A percentile compares a stretch with the other conserved stretches of the same genome.
Conservation (phyloP, 2,113 vertebrate genomes). For the Poeciliopsis prolifica region DNA sequence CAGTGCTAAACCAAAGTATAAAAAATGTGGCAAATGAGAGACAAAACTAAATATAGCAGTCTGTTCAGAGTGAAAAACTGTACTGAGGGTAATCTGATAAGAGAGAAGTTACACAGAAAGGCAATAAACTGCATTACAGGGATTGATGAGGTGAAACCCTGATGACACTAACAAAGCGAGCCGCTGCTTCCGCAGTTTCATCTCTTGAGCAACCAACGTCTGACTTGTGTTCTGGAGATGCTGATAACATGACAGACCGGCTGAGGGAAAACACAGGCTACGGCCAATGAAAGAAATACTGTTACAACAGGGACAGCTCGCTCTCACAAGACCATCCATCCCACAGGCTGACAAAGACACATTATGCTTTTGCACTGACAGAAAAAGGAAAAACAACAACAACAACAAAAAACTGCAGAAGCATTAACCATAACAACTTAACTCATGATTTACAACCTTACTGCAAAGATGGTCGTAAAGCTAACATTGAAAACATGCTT, state of each 20-base stretch:
- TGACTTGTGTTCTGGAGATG: conserved; percentile 7
- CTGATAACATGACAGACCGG: conserved; percentile 10
- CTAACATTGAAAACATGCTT: conserved; percentile 9
- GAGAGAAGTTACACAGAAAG: conserved; percentile 63
- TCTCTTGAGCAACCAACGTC: conserved; percentile 3
- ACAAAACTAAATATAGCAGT: conserved; percentile 29
- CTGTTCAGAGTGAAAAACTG: conserved; percentile 46
- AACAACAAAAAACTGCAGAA: background rate
- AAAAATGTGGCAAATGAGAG: conserved; percentile 33
- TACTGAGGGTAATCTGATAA: conserved; percentile 58
- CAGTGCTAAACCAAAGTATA: background rate
- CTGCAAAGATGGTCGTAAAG: background rate
- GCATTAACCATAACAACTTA: background rate
- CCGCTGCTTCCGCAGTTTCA: background rate
- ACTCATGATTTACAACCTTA: conserved; percentile 1
- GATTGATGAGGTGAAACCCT: conserved; percentile 50
- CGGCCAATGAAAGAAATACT: conserved; percentile 27
- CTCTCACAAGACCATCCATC: conserved; percentile 35
- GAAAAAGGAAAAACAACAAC: background rate
- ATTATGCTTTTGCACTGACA: conserved; percentile 17
- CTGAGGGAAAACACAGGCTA: conserved; percentile 21
- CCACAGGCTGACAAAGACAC: conserved; percentile 21
- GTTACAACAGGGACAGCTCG: conserved; percentile 36
- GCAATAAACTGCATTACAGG: conserved; percentile 70
- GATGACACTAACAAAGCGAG: conserved; percentile 32